Percentiles rank a stretch among this genome's conserved stretches.
Conservation (phyloP, 2,113 vertebrate genomes). For the Solea senegalensis region DNA sequence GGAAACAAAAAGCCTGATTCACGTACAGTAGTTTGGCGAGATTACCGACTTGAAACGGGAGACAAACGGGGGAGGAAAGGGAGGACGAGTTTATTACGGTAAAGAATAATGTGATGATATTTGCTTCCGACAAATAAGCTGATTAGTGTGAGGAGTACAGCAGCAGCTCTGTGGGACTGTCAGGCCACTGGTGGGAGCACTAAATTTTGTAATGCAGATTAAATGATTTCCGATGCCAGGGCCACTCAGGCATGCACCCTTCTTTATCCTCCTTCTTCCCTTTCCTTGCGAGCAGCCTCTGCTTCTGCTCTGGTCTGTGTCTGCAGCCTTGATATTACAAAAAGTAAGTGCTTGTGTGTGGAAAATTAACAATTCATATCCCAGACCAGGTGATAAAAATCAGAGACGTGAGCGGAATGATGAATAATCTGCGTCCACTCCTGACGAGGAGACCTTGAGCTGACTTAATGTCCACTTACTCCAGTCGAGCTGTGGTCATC, state of each 20-base stretch:
- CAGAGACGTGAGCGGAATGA: neutral
- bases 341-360: neutral
- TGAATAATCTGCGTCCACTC: neutral
- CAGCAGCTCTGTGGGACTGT: slow-evolving; percentile 49
- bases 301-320: slow-evolving; percentile 20
- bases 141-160: slow-evolving; percentile 51
- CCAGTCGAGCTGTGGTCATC: slow-evolving; percentile 6
- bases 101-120: slow-evolving; percentile 41
- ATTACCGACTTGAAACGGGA: slow-evolving; percentile 52
- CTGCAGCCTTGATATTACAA: slow-evolving; percentile 18
- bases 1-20: slow-evolving; percentile 63
- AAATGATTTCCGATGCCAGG: slow-evolving; percentile 76
- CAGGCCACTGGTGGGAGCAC: slow-evolving; percentile 56
- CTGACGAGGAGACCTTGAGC: slow-evolving; percentile 1
- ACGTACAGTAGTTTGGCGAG: slow-evolving; percentile 50
- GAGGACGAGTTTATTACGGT: neutral
- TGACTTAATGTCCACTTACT: slow-evolving; percentile 9
- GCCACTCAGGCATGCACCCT: slow-evolving; percentile 58
- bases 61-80: slow-evolving; percentile 4
- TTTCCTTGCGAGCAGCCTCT: slow-evolving; percentile 15
- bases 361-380: neutral
- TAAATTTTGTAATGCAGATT: slow-evolving; percentile 78
- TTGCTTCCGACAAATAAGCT: slow-evolving; percentile 17
- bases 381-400: neutral
- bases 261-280: slow-evolving; percentile 13